Evolutionary conservation across 2,113 vertebrate species (phyloP).

Genomic region (Puma concolor): DNA sequence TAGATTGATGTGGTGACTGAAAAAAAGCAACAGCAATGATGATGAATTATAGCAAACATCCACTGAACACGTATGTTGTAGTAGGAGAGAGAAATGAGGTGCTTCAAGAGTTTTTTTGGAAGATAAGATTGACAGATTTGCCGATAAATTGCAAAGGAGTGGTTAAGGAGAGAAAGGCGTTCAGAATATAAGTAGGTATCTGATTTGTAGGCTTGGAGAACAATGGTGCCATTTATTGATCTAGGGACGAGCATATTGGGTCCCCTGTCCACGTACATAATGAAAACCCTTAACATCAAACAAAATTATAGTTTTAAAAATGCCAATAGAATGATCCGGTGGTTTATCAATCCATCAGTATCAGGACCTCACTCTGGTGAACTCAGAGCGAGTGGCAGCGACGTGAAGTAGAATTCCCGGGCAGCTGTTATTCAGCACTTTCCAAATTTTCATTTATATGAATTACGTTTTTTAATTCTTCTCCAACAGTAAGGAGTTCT

Average conservation of each 20-base stretch:
- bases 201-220: not conserved
- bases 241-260: not conserved
- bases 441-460: not conserved
- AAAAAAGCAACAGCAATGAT: not conserved
- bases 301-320: not conserved
- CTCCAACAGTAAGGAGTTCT: not conserved
- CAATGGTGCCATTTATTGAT: not conserved
- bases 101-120: not conserved
- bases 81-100: not conserved
- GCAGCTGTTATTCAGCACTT: not conserved
- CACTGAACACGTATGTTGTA: not conserved
- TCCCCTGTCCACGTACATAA: not conserved
- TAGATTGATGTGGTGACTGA: not conserved
- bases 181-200: not conserved
- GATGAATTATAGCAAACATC: not conserved
- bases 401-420: not conserved
- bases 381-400: not conserved
- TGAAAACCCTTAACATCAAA: not conserved
- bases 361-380: not conserved
- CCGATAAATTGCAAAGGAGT: not conserved
- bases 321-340: not conserved
- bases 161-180: not conserved
- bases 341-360: not conserved
- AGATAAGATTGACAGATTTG: not conserved
- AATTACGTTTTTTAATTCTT: not conserved